These are phyloP conservation scores for Nebria salina DNA, from an alignment of 2,888 invertebrate genomes.

Conservation along the genomic window DNA sequence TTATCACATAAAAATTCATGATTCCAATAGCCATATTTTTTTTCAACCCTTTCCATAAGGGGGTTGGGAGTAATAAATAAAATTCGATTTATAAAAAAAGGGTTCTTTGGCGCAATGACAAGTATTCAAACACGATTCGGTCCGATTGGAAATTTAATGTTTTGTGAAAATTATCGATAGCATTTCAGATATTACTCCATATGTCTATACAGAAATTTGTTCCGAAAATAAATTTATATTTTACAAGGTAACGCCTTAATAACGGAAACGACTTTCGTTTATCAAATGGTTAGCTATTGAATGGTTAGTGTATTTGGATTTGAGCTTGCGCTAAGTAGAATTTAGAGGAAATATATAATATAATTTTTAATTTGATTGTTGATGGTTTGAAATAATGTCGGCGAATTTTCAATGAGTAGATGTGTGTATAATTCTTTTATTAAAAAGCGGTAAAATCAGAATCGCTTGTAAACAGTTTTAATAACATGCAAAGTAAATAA, in stretches of 20 bases:
- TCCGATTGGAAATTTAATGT: constrained; percentile 49
- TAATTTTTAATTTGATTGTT: neutral
- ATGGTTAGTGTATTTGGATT: too few relatives aligned
- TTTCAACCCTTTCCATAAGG: constrained; percentile 24
- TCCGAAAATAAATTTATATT: constrained; percentile 19
- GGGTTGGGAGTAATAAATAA: constrained; percentile 47
- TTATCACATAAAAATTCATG: neutral
- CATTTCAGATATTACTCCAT: neutral
- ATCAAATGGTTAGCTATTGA: neutral
- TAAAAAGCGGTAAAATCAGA: neutral
- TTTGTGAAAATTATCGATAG: constrained; percentile 41
- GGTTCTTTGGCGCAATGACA: constrained; percentile 43
- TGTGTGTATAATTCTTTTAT: neutral
- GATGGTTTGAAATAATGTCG: neutral
- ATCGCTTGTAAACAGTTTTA: neutral
- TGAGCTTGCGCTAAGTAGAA: neutral
- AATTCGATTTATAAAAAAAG: constrained; percentile 49
- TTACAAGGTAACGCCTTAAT: constrained; percentile 16
- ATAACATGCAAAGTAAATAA: neutral
- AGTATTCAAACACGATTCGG: constrained; percentile 46
- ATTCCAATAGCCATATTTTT: neutral
- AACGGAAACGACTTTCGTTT: neutral
- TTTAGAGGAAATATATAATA: neutral
- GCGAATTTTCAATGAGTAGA: neutral
- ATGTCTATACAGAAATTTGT: constrained; percentile 16